Conservation (phyloP, 2,797 vertebrate species). For the Huso huso region DNA sequence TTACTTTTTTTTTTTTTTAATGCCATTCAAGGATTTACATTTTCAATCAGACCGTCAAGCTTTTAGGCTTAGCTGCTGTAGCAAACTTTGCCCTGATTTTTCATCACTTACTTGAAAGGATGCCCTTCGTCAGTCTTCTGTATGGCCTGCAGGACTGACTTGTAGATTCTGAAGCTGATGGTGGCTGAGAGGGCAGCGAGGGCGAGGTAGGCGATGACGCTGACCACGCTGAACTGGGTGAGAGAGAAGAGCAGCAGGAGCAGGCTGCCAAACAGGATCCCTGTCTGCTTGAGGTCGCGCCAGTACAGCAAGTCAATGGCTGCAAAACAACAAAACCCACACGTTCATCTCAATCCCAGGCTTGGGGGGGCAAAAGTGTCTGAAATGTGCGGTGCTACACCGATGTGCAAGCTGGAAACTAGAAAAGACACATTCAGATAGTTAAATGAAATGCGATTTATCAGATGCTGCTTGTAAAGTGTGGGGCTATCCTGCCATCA, state of each 20-base stretch:
- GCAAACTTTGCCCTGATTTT: background rate
- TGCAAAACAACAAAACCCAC: slow-evolving; percentile 41
- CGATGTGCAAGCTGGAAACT: no score
- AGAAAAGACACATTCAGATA: no score
- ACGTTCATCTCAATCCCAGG: no score
- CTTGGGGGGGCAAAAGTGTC: no score
- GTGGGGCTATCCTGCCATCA: no score
- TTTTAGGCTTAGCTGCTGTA: no score
- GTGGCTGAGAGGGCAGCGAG: slow-evolving; percentile 82
- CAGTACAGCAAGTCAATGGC: slow-evolving; percentile 80
- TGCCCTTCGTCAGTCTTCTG: slow-evolving; percentile 90
- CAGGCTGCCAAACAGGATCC: slow-evolving; percentile 65
- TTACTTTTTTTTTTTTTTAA: no score
- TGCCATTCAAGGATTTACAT: no score
- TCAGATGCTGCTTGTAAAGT: no score
- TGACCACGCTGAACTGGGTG: slow-evolving; percentile 89
- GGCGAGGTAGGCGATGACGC: slow-evolving; percentile 82
- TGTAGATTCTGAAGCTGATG: slow-evolving; percentile 95
- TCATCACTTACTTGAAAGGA: slow-evolving; percentile 77
- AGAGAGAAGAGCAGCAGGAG: slow-evolving; percentile 82
- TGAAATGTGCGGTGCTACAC: no score
- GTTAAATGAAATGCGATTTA: no score
- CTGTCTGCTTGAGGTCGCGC: slow-evolving; percentile 81
- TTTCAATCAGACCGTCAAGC: no score
- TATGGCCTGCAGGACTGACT: slow-evolving; percentile 84